Conservation (phyloP, 2,797 vertebrate genomes). For the Chelidonichthys spinosus region DNA sequence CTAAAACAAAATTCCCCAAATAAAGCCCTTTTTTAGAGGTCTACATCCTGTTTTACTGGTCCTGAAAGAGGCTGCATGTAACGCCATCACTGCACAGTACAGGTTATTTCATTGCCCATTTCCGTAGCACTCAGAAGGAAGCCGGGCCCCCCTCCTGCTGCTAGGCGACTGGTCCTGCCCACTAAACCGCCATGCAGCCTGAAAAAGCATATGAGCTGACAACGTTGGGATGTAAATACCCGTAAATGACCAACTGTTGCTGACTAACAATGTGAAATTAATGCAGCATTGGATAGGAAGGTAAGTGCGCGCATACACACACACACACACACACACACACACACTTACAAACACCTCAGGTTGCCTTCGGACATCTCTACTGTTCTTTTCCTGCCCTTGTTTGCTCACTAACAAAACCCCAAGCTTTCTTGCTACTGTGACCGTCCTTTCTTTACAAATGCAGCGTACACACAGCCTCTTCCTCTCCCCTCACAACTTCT, state of each 20-base stretch:
- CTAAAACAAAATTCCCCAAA: neutral
- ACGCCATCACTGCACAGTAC: too few species aligned
- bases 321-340: neutral
- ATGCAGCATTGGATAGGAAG: neutral
- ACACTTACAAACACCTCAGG: conserved; percentile 20
- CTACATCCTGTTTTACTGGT: too few species aligned
- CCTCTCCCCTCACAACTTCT: conserved; percentile 50
- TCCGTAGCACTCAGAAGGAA: too few species aligned
- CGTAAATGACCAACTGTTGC: too few species aligned
- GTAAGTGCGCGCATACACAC: neutral
- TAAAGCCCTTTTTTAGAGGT: neutral
- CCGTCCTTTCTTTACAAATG: conserved; percentile 51
- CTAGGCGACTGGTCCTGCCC: too few species aligned
- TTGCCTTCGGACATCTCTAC: conserved; percentile 6
- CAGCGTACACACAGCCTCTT: conserved; percentile 31
- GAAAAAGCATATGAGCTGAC: too few species aligned
- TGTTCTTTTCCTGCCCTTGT: conserved; percentile 50
- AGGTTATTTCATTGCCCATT: too few species aligned
- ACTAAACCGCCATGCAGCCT: too few species aligned
- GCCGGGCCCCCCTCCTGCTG: too few species aligned
- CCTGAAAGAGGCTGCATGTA: too few species aligned
- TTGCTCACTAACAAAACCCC: conserved; percentile 13
- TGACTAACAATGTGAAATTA: neutral
- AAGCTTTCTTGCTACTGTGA: conserved; percentile 35
- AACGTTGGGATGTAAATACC: too few species aligned